phyloP scores from a whole-genome alignment of 1,140 invertebrate genomes.

The Rhagoletis pomonella region DNA sequence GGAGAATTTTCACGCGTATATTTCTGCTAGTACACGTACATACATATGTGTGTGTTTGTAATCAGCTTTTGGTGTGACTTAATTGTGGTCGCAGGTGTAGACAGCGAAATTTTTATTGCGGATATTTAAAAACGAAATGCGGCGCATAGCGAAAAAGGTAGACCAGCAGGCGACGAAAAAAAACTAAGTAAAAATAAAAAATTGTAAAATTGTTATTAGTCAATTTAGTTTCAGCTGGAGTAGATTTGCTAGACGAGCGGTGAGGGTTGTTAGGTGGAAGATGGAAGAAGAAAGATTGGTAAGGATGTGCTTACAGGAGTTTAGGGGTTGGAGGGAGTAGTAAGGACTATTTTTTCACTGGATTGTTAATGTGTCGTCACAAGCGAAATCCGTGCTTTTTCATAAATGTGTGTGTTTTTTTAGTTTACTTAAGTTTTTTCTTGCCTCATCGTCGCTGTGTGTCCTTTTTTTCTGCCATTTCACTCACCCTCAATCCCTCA shows the following conservation, averaged over 20 bases:
- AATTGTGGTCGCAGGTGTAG: slow-evolving; percentile 72
- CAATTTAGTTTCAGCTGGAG: background rate
- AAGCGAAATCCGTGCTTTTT: too few species aligned
- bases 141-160: slow-evolving; percentile 51
- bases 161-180: background rate
- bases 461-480: background rate
- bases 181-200: background rate
- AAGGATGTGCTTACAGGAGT: too few species aligned
- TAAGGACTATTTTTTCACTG: too few species aligned
- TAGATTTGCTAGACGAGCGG: background rate
- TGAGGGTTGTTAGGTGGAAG: too few species aligned
- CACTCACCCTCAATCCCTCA: background rate
- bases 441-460: background rate
- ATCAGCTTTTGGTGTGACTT: slow-evolving; percentile 65
- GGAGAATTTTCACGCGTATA: background rate
- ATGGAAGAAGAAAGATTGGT: too few species aligned
- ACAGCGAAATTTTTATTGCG: slow-evolving; percentile 69
- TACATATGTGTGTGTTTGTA: background rate
- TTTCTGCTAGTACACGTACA: background rate
- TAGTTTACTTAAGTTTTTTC: background rate
- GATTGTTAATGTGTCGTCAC: too few species aligned
- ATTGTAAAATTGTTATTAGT: slow-evolving; percentile 47
- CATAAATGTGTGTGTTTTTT: background rate
- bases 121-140: slow-evolving; percentile 68
- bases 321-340: too few species aligned